Evolutionary conservation across 2,797 vertebrate species (phyloP), one percentile per base, ranked within the genome.

Genomic region (Hephaestus fuliginosus): DNA sequence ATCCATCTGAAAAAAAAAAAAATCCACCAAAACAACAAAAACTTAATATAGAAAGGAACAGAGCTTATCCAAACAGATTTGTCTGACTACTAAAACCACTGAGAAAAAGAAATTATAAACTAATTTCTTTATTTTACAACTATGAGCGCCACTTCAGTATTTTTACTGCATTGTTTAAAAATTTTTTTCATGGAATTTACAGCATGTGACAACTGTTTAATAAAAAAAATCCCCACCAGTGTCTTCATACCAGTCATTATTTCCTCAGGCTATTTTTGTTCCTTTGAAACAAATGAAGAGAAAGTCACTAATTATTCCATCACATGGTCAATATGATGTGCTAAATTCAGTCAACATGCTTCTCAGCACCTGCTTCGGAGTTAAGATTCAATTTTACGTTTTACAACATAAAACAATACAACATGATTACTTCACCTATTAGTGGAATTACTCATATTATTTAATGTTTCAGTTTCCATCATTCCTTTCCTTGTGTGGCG

Each of bases 1-100:
- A 74, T 36, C 53, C 33, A 28, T 49, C 20, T 43, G 13, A 5
- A 12, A 44, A 62, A 44, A 41, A 57, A 11, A 63, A 33, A 52
- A 51, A 66, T 58, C 28, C 55, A 67, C 2, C 3, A 64, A 60
- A 64, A 41, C n/a, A 76, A 22, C 17, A 62, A 25, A 53, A 43
- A 2, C 2, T 2, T 18, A 25, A 33, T 9, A 55, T 39, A n/a
- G 20, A 61, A 13, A 0, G 1, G 2, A 25, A 13, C 13, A 33
- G 3, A 14, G 43, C 8, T 5, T 49, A 51, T 13, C 1, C 49
- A 36, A n/a, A 20, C 8, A 72, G 33, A n/a, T 18, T 43, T 17
- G 4, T 39, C 15, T 51, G 65, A 67, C 13, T 33, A 33, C 30
- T 33, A 33, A 33, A 36, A 25, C 49, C 13, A 55, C 2, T 6